Percentiles rank a stretch among this genome's conserved stretches.
These are phyloP conservation scores for Synodontis membranacea DNA, from an alignment of 2,113 vertebrate species.

Conservation along the genomic window DNA sequence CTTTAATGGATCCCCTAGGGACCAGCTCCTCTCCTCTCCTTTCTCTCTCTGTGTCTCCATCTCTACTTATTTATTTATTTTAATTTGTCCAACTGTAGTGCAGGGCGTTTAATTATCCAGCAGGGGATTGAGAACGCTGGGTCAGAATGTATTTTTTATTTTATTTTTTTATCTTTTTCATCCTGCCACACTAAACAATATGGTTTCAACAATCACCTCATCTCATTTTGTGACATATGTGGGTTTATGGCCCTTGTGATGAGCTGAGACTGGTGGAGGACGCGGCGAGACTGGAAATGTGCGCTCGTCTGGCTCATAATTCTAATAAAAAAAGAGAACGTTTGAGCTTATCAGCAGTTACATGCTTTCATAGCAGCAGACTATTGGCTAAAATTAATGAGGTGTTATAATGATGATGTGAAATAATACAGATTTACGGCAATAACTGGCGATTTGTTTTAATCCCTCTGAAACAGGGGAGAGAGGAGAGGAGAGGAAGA, in stretches of 20 bases:
- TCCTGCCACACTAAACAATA: slow-evolving; percentile 70
- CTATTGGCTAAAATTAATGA: slow-evolving; percentile 47
- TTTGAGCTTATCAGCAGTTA: slow-evolving; percentile 29
- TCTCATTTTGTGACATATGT: slow-evolving; percentile 58
- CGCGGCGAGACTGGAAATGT: neutral
- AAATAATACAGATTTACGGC: slow-evolving; percentile 47
- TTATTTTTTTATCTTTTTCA: slow-evolving; percentile 32
- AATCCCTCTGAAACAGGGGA: slow-evolving; percentile 25
- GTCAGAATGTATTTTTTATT: slow-evolving; percentile 62
- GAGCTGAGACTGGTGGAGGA: slow-evolving; percentile 51
- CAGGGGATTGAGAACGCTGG: slow-evolving; percentile 70
- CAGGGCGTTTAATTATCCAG: slow-evolving; percentile 79
- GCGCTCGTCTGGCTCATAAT: slow-evolving; percentile 13
- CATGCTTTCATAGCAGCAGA: slow-evolving; percentile 23
- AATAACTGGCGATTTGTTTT: slow-evolving; percentile 35
- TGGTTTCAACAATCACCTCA: slow-evolving; percentile 57
- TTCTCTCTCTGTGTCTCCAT: neutral
- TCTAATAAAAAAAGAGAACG: slow-evolving; percentile 25
- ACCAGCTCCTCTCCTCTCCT: slow-evolving; percentile 2
- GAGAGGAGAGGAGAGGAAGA: slow-evolving; percentile 14
- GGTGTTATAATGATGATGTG: slow-evolving; percentile 37
- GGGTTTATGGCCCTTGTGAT: slow-evolving; percentile 46
- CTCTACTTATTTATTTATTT: slow-evolving; percentile 72
- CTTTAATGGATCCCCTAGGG: slow-evolving; percentile 79
- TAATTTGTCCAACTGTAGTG: slow-evolving; percentile 68